phyloP scores from a whole-genome alignment of 2,888 invertebrate genomes.

The Cancer borealis region DNA sequence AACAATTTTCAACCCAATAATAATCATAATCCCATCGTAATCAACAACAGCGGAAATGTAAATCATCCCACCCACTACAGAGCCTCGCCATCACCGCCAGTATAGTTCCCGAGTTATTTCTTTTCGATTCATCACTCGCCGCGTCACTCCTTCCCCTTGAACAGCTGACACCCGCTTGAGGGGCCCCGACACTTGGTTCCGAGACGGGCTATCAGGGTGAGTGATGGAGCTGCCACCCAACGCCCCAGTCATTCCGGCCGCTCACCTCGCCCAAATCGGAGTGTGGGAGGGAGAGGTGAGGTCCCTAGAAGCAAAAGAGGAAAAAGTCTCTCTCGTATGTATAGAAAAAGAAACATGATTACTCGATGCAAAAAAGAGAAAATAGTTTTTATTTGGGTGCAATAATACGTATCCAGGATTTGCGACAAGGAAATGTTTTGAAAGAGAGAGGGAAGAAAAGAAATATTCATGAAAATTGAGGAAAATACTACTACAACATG shows the following conservation, averaged over 20 bases:
- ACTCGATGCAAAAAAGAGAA: neutral
- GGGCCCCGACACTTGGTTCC: conserved; percentile 9
- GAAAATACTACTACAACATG: no score
- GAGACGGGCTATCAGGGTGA: conserved; percentile 4
- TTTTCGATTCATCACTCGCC: neutral
- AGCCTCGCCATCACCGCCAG: neutral
- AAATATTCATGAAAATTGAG: no score
- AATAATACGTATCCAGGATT: no score
- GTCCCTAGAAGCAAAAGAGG: no score
- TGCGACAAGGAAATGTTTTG: no score
- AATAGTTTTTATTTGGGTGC: neutral
- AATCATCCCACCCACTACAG: neutral
- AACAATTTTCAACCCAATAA: no score
- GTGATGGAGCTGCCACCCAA: neutral
- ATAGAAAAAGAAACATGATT: neutral
- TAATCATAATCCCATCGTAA: no score
- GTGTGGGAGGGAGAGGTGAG: no score
- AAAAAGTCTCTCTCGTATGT: no score
- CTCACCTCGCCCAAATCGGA: no score
- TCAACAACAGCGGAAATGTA: no score
- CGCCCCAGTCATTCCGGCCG: neutral
- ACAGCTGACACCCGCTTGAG: neutral
- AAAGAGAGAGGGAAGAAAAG: no score
- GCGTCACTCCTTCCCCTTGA: neutral
- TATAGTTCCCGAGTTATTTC: neutral